Evolutionary conservation across 2,113 vertebrate species (phyloP).

Genomic region (Micronycteris hirsuta): DNA sequence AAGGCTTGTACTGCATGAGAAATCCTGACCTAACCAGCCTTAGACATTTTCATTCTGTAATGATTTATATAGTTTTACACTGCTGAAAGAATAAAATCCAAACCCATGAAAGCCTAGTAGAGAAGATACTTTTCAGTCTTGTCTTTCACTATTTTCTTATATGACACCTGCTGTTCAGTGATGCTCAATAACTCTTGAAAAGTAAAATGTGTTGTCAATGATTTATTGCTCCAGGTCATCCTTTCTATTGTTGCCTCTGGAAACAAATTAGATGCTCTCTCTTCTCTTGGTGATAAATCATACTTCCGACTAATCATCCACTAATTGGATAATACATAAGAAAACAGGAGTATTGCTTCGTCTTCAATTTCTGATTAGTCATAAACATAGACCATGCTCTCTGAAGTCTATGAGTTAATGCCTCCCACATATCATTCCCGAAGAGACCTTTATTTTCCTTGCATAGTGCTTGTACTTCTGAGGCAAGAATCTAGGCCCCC

Average conservation of each 20-base stretch:
- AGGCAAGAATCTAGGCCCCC: neutral
- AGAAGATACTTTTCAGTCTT: neutral
- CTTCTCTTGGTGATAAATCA: neutral
- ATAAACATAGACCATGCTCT: conserved; percentile 44
- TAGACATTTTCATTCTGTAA: neutral
- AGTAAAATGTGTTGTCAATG: neutral
- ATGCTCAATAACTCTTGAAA: neutral
- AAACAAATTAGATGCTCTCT: conserved; percentile 48
- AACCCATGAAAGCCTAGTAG: neutral
- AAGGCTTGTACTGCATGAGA: neutral
- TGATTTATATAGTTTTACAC: neutral
- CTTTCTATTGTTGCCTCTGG: conserved; percentile 18
- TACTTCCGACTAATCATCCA: conserved; percentile 32
- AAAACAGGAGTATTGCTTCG: conserved; percentile 37
- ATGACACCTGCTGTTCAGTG: neutral
- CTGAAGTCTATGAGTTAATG: conserved; percentile 5
- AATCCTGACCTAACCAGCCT: neutral
- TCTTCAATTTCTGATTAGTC: conserved; percentile 54
- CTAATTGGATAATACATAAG: conserved; percentile 46
- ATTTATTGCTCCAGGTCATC: conserved; percentile 4
- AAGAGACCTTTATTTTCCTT: conserved; percentile 1
- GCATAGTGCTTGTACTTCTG: neutral
- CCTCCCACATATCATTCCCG: neutral
- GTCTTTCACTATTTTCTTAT: neutral
- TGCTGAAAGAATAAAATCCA: neutral